Conservation (phyloP, 2,113 vertebrate species). For the Garra rufa region DNA sequence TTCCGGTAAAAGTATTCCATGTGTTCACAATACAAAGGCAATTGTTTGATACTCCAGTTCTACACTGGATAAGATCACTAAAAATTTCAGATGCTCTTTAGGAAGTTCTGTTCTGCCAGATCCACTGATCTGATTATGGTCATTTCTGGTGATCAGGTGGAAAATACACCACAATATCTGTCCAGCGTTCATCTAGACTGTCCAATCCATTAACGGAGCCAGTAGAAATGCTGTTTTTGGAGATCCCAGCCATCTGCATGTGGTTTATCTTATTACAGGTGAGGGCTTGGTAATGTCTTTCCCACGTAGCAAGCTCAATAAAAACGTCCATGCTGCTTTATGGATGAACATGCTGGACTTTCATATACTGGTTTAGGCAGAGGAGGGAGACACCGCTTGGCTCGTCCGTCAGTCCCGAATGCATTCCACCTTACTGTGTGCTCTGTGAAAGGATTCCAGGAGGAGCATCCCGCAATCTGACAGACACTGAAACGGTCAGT, state of each 20-base stretch:
- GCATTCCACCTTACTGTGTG: constrained; percentile 47
- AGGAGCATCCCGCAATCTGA: neutral
- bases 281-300: constrained; percentile 62
- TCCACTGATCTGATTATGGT: neutral
- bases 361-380: constrained; percentile 46
- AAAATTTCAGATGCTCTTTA: neutral
- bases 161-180: constrained; percentile 21
- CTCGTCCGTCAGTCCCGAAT: neutral
- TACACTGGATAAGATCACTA: neutral
- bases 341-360: constrained; percentile 51
- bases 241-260: constrained; percentile 61
- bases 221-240: constrained; percentile 53
- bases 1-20: constrained; percentile 32
- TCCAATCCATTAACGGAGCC: constrained; percentile 50
- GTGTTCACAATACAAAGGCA: constrained; percentile 50
- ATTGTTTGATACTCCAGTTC: constrained; percentile 17
- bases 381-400: constrained; percentile 15
- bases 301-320: constrained; percentile 59
- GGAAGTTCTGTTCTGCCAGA: neutral
- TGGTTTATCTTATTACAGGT: constrained; percentile 61
- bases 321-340: constrained; percentile 60
- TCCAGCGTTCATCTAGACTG: constrained; percentile 40
- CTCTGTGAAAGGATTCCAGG: constrained; percentile 6
- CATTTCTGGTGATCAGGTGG: neutral
- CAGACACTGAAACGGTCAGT: neutral